Evolutionary conservation across 2,888 invertebrate genomes (phyloP), one percentile per base, ranked within the genome.

Genomic region (Andrena hattorfiana): DNA sequence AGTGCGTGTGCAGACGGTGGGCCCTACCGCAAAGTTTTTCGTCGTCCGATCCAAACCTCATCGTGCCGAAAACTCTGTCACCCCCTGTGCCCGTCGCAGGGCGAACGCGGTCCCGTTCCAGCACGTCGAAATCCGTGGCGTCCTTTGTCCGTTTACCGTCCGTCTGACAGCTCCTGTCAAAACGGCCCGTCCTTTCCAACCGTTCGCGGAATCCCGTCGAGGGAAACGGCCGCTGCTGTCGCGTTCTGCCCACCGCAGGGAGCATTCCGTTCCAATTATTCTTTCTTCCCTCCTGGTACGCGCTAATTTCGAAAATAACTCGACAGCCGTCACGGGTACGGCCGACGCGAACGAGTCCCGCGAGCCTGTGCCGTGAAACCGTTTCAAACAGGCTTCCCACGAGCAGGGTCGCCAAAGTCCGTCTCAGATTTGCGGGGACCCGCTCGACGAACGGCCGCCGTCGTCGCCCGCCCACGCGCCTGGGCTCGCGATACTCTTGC

Each of bases 101-200:
- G 74, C 77, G 74, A 77, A 77, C 74, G 26, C 73, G 72, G 69
- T 80, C 56, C 23, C 63, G 5, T n/a, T 75, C 75, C 71, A 67
- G 79, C 79, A 30, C 48, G 42, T 63, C 70, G 63, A 80, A 85
- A 81, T 79, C 74, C 70, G 76, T 75, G 66, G 83, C 86, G 87
- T 89, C 80, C 87, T 89, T 89, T 89, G 89, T 89, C 89, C 85
- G 74, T 59, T 82, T 64, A 77, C 63, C 75, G 75, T 77, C 80
- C 76, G 64, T 80, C 77, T 89, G 90, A 89, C 90, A 89, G 89
- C 89, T 89, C 84, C 89, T 89, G 89, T 89, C 90, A 89, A 87
- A 56, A 87, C 88, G 84, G 76, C 74, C 62, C 79, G 64, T 84
- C 32, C 79, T 72, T 80, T 76, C 84, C 80, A 80, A 84, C 75